These are phyloP conservation scores for Platyscapa corneri DNA, from an alignment of 1,140 invertebrate genomes.

Conservation along the genomic window DNA sequence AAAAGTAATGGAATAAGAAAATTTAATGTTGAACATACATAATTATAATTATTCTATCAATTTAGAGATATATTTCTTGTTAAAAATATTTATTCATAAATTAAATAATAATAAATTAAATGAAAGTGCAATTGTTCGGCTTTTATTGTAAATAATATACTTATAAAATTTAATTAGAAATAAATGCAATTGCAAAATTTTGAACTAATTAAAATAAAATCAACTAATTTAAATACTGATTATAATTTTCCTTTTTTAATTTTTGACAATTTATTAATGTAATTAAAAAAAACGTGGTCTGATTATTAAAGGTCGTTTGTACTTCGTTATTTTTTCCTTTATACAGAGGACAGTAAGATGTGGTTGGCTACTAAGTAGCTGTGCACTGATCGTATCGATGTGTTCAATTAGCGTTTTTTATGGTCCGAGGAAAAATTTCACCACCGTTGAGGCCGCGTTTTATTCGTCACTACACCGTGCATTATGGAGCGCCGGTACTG, in stretches of 20 bases:
- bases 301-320: background rate
- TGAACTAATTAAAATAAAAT: background rate
- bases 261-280: background rate
- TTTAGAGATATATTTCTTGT: too few species aligned
- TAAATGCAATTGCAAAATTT: too few species aligned
- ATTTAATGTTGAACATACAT: too few species aligned
- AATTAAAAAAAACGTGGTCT: background rate
- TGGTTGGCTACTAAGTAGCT: constrained; percentile 76
- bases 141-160: too few species aligned
- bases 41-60: too few species aligned
- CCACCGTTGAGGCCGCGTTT: constrained; percentile 77
- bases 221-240: too few species aligned
- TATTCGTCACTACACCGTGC: constrained; percentile 80
- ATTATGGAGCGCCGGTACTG: constrained; percentile 79
- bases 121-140: too few species aligned
- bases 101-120: too few species aligned
- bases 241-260: too few species aligned
- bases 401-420: constrained; percentile 79
- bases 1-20: too few species aligned
- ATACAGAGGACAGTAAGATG: constrained; percentile 74
- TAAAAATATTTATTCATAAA: too few species aligned
- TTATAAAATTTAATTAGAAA: too few species aligned
- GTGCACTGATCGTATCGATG: constrained; percentile 76
- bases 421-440: constrained; percentile 76
- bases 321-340: background rate